Evolutionary conservation across 1,140 invertebrate species (phyloP).

Genomic region (Drosophila pseudoananassae): DNA sequence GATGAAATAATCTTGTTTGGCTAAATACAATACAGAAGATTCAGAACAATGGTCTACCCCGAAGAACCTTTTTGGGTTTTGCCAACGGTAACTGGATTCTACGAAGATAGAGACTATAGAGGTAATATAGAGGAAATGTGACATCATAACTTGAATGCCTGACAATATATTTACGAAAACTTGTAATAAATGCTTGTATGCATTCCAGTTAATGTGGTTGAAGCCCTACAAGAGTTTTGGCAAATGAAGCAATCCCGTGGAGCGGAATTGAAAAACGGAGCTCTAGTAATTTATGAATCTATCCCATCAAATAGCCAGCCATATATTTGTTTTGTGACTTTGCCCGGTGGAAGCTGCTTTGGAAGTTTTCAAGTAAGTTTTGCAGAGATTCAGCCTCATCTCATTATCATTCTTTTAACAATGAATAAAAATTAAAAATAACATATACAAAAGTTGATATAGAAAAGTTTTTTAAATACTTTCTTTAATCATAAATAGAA

Average conservation of each 20-base stretch:
- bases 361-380: slow-evolving; percentile 94
- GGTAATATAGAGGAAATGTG: slow-evolving; percentile 40
- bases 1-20: slow-evolving; percentile 11
- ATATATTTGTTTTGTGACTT: slow-evolving; percentile 97
- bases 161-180: too few relatives aligned
- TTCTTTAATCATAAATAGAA: slow-evolving; percentile 86
- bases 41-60: slow-evolving; percentile 73
- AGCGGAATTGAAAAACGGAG: slow-evolving; percentile 94
- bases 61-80: slow-evolving; percentile 83
- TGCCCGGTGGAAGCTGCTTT: slow-evolving; percentile 97
- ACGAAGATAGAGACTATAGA: slow-evolving; percentile 78
- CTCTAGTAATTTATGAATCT: slow-evolving; percentile 97
- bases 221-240: slow-evolving; percentile 98
- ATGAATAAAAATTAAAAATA: too few relatives aligned
- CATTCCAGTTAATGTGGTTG: slow-evolving; percentile 94
- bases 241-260: slow-evolving; percentile 96
- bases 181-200: neutral
- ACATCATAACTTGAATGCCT: too few relatives aligned
- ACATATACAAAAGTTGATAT: too few relatives aligned
- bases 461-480: neutral
- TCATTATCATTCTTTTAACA: too few relatives aligned
- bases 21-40: slow-evolving; percentile 28
- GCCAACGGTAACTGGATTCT: slow-evolving; percentile 77
- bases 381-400: too few relatives aligned
- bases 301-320: slow-evolving; percentile 95